Conservation (phyloP, 1,140 invertebrate genomes). For the Drosophila nebulosa region DNA sequence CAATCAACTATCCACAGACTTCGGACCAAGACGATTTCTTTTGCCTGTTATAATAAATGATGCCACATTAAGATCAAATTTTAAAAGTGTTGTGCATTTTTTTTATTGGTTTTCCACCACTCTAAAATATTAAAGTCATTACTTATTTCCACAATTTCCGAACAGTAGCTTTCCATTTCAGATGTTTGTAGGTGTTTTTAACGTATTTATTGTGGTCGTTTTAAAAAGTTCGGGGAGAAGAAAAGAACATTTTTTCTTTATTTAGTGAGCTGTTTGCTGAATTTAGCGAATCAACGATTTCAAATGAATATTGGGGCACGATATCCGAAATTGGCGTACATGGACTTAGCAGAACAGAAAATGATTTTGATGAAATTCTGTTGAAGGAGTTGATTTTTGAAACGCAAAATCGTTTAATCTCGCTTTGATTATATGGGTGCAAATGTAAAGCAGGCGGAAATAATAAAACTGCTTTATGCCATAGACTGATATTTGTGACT, state of each 20-base stretch:
- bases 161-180: too few relatives aligned
- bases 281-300: background rate
- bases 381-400: constrained; percentile 9
- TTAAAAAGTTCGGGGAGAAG: constrained; percentile 2
- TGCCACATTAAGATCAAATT: too few relatives aligned
- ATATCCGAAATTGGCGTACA: background rate
- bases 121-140: too few relatives aligned
- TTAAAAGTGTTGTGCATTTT: too few relatives aligned
- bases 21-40: too few relatives aligned
- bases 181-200: background rate
- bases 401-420: constrained; percentile 10
- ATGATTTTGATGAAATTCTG: background rate
- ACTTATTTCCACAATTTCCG: too few relatives aligned
- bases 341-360: constrained; percentile 1
- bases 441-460: constrained; percentile 26
- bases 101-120: too few relatives aligned
- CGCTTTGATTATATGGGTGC: background rate
- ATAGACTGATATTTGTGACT: constrained; percentile 11
- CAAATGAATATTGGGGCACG: background rate
- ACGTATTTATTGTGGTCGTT: background rate
- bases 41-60: too few relatives aligned
- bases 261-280: background rate
- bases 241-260: constrained; percentile 3
- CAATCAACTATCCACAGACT: too few relatives aligned
- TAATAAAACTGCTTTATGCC: constrained; percentile 25